Evolutionary conservation across 1,140 invertebrate genomes (phyloP), one percentile per base, ranked within the genome.

Genomic region (Diorhabda sublineata): DNA sequence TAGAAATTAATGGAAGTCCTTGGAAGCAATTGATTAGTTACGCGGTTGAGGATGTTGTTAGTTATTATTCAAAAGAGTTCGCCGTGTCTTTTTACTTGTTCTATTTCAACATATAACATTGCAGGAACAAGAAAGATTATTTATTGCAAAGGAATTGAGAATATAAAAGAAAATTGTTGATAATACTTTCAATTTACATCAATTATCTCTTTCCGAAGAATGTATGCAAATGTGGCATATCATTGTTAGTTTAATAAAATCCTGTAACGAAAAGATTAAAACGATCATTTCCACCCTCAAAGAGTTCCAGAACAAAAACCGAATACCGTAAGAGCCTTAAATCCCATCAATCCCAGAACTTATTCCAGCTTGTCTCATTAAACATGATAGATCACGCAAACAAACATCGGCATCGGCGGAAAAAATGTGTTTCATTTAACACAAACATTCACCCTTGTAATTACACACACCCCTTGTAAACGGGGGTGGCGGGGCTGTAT

Each of bases 371-470:
- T 57, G 64, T 58, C 52, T 58, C 64, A 58, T 65, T 45, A 58
- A 57, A 65, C 64, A 57, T 58, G 64, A 65, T 65, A 65, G 47
- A 65, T 57, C 47, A 42, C 42, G 42, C 64, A 58, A 65, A 58
- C 64, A 57, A 57, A 65, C 59, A 42, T 42, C 8, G 47, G 2
- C 64, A 44, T 6, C 61, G 61, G 61, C 58, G 7, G 41, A 45
- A 65, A 65, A 65, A 65, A 65, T 41, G 47, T 65, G 64, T 65
- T 65, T 65, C 64, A 58, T 58, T 58, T 58, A 57, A 65, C 64
- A 64, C 64, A 57, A 52, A 52, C 61, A 43, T 42, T 65, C 64
- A 65, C 64, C 64, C 64, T 65, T 45, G 42, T 65, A 65, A 65
- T 65, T 65, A 65, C 64, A 65, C 42, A 65, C 52, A 65, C 45